Percentiles rank a stretch among this genome's conserved stretches.
phyloP scores from a whole-genome alignment of 2,113 vertebrate species.

The Mesocricetus auratus region DNA sequence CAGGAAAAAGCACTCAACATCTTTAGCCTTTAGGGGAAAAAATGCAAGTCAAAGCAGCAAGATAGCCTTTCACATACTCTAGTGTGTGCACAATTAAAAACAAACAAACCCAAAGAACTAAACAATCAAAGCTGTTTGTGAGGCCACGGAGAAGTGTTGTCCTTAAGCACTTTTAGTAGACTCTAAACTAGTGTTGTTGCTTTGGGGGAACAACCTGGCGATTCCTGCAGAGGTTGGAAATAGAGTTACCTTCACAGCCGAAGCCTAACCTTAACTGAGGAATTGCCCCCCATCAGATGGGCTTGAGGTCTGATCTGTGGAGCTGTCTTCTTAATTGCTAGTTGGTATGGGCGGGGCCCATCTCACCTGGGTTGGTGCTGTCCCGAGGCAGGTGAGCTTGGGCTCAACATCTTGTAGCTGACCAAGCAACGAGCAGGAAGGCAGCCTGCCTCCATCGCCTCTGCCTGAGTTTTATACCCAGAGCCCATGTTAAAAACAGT shows the following conservation, averaged over 20 bases:
- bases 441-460: not conserved
- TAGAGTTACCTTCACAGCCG: not conserved
- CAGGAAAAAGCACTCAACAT: not conserved
- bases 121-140: not conserved
- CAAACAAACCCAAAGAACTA: not conserved
- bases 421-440: not conserved
- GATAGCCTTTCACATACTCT: not conserved
- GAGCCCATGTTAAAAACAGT: not conserved
- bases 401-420: not conserved
- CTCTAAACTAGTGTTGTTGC: not conserved
- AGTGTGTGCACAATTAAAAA: not conserved
- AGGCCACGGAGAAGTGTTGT: not conserved
- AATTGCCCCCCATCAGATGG: too few relatives aligned
- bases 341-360: too few relatives aligned
- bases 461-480: not conserved
- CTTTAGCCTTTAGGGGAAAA: not conserved
- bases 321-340: not conserved
- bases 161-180: not conserved
- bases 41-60: not conserved
- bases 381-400: not conserved
- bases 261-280: too few relatives aligned
- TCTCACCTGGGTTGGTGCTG: not conserved
- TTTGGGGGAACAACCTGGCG: not conserved
- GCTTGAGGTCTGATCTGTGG: not conserved
- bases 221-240: slow-evolving; percentile 16